Percentiles rank a stretch among this genome's conserved stretches.
Conservation (phyloP, 2,888 invertebrate species). For the Phania funesta region DNA sequence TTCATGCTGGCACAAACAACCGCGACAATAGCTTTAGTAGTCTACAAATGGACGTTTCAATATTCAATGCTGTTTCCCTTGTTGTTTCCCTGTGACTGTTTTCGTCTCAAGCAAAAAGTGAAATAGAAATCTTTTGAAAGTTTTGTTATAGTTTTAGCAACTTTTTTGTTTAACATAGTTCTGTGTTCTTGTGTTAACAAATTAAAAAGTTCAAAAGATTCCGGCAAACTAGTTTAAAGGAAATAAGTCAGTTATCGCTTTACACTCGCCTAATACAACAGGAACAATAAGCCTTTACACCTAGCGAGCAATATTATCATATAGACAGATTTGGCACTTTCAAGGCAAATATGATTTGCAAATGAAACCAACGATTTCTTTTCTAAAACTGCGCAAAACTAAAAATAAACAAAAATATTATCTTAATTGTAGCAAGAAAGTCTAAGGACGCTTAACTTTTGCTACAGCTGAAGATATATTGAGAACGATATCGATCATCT, state of each 20-base stretch:
- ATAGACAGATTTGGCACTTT: too few relatives aligned
- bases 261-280: neutral
- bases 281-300: neutral
- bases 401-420: too few relatives aligned
- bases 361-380: too few relatives aligned
- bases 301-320: neutral
- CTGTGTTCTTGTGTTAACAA: neutral
- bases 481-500: too few relatives aligned
- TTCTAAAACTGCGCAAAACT: too few relatives aligned
- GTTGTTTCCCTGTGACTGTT: neutral
- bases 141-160: neutral
- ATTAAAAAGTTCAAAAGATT: conserved; percentile 39
- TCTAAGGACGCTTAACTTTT: too few relatives aligned
- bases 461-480: too few relatives aligned
- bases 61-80: too few relatives aligned
- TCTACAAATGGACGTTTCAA: conserved; percentile 11
- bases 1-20: neutral
- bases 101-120: neutral
- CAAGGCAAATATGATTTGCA: too few relatives aligned
- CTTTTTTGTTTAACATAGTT: neutral
- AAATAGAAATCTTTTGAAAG: neutral
- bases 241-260: conserved; percentile 17
- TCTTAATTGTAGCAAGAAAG: too few relatives aligned
- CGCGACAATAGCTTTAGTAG: neutral
- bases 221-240: conserved; percentile 14